These are phyloP conservation scores for Cheilosia pagana DNA, from an alignment of 2,888 invertebrate genomes.

Conservation along the genomic window DNA sequence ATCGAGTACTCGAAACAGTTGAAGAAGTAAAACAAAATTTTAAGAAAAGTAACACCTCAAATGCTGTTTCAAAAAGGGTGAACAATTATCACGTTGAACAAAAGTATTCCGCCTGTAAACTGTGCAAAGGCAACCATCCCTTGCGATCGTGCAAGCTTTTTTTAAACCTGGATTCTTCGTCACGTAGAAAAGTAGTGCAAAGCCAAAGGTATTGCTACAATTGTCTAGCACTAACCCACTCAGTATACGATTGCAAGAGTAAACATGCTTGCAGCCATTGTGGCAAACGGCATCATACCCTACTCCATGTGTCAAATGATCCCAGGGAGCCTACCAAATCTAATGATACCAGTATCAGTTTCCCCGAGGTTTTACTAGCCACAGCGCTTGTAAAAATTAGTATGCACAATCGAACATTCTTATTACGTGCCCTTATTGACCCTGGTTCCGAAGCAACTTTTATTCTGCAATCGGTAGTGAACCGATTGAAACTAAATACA, in stretches of 20 bases:
- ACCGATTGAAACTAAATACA: slow-evolving; percentile 16
- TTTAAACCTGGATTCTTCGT: slow-evolving; percentile 9
- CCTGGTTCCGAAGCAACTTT: no score
- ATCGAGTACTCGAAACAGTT: slow-evolving; percentile 5
- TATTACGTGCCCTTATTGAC: no score
- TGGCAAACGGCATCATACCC: slow-evolving; percentile 32
- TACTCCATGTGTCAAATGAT: slow-evolving; percentile 3
- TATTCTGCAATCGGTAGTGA: slow-evolving; percentile 22
- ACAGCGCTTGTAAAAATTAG: no score
- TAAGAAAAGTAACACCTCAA: background rate
- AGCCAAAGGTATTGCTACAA: slow-evolving; percentile 31
- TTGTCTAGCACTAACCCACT: slow-evolving; percentile 28
- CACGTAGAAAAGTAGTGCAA: slow-evolving; percentile 7
- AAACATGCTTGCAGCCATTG: slow-evolving; percentile 21
- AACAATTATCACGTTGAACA: no score
- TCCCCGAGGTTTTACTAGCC: slow-evolving; percentile 23
- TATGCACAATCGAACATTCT: no score
- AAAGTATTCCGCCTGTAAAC: slow-evolving; percentile 5
- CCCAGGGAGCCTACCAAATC: no score
- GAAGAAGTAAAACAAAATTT: slow-evolving; percentile 11
- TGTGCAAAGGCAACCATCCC: slow-evolving; percentile 30
- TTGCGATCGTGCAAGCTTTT: slow-evolving; percentile 17
- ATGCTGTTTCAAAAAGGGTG: slow-evolving; percentile 1
- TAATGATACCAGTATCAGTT: background rate
- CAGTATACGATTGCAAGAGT: slow-evolving; percentile 24